Evolutionary conservation across 2,888 invertebrate species (phyloP).

Genomic region (Acheta domesticus): DNA sequence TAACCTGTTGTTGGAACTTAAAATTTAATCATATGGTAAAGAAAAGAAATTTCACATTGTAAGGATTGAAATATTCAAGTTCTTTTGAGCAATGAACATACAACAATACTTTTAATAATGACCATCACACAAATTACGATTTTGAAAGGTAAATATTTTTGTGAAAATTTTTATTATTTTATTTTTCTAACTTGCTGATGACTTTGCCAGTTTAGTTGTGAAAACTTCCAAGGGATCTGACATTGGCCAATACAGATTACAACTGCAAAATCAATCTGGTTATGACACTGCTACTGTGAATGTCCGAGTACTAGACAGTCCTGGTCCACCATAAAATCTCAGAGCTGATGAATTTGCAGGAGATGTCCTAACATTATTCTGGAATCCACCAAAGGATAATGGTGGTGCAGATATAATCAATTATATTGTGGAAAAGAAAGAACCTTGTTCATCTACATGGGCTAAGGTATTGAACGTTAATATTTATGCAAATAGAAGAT

Average conservation of each 20-base stretch:
- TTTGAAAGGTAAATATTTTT: background rate
- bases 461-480: slow-evolving; percentile 56
- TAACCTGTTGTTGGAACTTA: no score
- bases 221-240: slow-evolving; percentile 88
- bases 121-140: no score
- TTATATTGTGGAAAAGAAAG: slow-evolving; percentile 93
- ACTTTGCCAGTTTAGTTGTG: slow-evolving; percentile 87
- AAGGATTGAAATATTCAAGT: no score
- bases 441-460: slow-evolving; percentile 78
- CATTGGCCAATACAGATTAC: slow-evolving; percentile 86
- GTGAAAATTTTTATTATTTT: slow-evolving; percentile 9
- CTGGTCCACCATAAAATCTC: slow-evolving; percentile 84
- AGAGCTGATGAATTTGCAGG: slow-evolving; percentile 93
- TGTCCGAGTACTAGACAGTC: slow-evolving; percentile 90
- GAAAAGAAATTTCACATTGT: no score
- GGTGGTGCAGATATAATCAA: slow-evolving; percentile 93
- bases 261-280: slow-evolving; percentile 90
- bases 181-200: slow-evolving; percentile 66
- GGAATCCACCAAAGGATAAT: slow-evolving; percentile 95
- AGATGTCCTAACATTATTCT: slow-evolving; percentile 90
- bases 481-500: background rate
- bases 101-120: no score
- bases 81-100: no score
- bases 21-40: no score
- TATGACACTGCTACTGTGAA: slow-evolving; percentile 93